Evolutionary conservation across 2,888 invertebrate species (phyloP).

Genomic region (Furcula furcula): DNA sequence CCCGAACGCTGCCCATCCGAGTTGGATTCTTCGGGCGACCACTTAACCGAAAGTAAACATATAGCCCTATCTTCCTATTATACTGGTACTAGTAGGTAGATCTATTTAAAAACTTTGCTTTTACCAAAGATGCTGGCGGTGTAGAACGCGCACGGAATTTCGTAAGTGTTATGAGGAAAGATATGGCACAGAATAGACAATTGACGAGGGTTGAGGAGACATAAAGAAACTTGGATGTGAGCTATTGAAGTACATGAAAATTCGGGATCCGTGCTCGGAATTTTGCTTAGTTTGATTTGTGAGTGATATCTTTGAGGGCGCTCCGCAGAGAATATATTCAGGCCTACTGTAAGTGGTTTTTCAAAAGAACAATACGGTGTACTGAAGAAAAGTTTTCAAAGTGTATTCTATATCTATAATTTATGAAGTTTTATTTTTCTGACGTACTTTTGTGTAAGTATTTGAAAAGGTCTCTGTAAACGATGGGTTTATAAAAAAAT

Average conservation of each 20-base stretch:
- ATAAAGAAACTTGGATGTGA: slow-evolving; percentile 61
- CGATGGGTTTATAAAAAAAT: too few relatives aligned
- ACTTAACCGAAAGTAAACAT: too few relatives aligned
- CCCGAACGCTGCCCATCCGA: too few relatives aligned
- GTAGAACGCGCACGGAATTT: slow-evolving; percentile 28
- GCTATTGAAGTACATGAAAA: slow-evolving; percentile 57
- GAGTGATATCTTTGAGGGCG: slow-evolving; percentile 41
- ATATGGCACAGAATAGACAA: slow-evolving; percentile 53
- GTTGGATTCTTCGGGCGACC: too few relatives aligned
- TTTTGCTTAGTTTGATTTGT: slow-evolving; percentile 49
- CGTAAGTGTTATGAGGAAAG: slow-evolving; percentile 34
- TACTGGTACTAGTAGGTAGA: too few relatives aligned
- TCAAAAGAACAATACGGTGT: neutral
- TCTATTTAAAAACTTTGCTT: slow-evolving; percentile 22
- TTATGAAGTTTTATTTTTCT: too few relatives aligned
- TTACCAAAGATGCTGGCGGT: slow-evolving; percentile 16
- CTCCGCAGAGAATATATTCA: slow-evolving; percentile 26
- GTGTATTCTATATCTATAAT: too few relatives aligned
- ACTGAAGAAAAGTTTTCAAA: too few relatives aligned
- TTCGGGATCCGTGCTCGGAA: slow-evolving; percentile 56
- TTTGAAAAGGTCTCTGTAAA: too few relatives aligned
- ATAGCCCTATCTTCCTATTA: too few relatives aligned
- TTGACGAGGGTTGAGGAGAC: slow-evolving; percentile 61
- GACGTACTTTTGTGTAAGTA: too few relatives aligned
- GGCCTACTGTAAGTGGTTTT: slow-evolving; percentile 15